A percentile compares a stretch with the other conserved stretches of the same genome.
Evolutionary conservation across 2,888 invertebrate species (phyloP).

Genomic region (Apamea sordens): DNA sequence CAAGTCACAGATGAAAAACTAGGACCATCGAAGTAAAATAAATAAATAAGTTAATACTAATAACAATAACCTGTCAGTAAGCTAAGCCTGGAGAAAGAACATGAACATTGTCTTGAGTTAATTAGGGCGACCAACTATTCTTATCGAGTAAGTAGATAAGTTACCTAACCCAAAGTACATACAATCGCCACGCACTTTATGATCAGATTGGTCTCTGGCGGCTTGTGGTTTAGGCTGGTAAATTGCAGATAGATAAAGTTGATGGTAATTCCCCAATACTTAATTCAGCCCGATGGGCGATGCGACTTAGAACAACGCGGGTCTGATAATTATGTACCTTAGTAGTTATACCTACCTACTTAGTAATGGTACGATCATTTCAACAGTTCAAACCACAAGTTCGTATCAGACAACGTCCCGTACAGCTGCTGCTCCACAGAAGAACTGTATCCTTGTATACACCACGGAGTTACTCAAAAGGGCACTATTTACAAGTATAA

Average conservation of each 20-base stretch:
- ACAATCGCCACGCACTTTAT: neutral
- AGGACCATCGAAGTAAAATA: too few species aligned
- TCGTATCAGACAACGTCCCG: conserved; percentile 89
- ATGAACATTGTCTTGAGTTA: too few species aligned
- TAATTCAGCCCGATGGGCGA: neutral
- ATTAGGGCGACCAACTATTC: too few species aligned
- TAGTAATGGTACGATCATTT: conserved; percentile 8
- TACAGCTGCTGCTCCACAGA: conserved; percentile 91
- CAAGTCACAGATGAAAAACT: too few species aligned
- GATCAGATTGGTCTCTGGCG: neutral
- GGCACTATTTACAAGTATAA: conserved; percentile 90
- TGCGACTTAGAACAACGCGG: neutral
- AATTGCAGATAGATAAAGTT: neutral
- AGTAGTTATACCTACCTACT: neutral
- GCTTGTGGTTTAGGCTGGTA: neutral
- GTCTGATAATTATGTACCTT: neutral
- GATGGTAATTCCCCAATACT: neutral
- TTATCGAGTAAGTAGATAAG: too few species aligned
- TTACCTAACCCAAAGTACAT: neutral
- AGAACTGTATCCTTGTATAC: conserved; percentile 90
- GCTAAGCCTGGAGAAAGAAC: too few species aligned
- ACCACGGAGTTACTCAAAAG: conserved; percentile 89
- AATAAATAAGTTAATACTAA: too few species aligned
- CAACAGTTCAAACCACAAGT: conserved; percentile 79
- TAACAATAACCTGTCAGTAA: too few species aligned